Base-by-base conservation (phyloP, 2,888 invertebrate species). In the Abrostola tripartita region DNA sequence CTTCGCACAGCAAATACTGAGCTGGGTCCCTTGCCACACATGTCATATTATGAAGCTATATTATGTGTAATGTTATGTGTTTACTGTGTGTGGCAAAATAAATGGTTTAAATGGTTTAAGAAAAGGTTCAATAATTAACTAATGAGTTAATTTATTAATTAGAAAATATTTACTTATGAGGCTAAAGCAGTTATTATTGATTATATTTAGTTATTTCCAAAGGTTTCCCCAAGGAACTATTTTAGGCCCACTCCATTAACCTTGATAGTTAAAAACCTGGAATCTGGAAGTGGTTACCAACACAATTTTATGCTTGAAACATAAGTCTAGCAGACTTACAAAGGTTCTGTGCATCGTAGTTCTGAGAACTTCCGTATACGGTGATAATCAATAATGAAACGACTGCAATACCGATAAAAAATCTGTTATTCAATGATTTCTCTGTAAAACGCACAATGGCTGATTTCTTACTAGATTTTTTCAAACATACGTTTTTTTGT, bases 381-480 rank as follows among this genome's bases (percentile, higher is more conserved):
- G 54, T 67, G 53, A 54, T 38, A 65, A 37, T 68, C 60, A 68
- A 67, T 76, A 57, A 74, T 71, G 76, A 78, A 78, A 71, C 65
- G 57, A 65, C 52, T 62, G 52, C 60, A 65, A 54, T 58, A 67
- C 52, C 58, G 38, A 14, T 8, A 41, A 76, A 74, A 76, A 68
- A 63, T 54, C 53, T 63, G 49, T 56, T 61, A 65, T 55, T 66
- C 55, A 66, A 66, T 73, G 44, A 63, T 63, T 70, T 77, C 64
- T 58, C 36, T 63, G 49, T 59, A 72, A 68, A 72, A 75, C 51
- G n/a, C 11, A 58, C 61, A 67, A 61, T 69, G 50, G 47, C 63
- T 6, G 37, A 50, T 41, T 72, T 74, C 52, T 74, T 67, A 59
- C 36, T 12, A 7, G 5, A 35, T 9, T 42, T 52, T 56, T 71